phyloP scores from a whole-genome alignment of 1,140 invertebrate species.

The Xylocopa sonorina region DNA sequence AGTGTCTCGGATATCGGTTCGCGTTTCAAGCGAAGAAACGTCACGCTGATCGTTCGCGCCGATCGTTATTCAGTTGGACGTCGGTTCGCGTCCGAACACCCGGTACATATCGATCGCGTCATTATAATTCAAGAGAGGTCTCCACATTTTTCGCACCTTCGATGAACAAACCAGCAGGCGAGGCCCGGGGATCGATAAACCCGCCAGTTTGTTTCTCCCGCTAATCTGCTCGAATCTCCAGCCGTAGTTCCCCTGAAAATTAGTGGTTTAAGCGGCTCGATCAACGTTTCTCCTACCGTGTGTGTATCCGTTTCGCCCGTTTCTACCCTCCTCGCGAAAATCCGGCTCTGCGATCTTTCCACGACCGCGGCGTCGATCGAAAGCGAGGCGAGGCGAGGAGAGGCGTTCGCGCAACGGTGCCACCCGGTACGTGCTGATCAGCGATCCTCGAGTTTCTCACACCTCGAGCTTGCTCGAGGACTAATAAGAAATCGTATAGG shows the following conservation, averaged over 20 bases:
- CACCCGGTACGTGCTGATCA: slow-evolving; percentile 44
- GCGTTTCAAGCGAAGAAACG: too few species aligned
- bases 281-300: slow-evolving; percentile 24
- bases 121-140: slow-evolving; percentile 65
- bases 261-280: slow-evolving; percentile 7
- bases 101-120: slow-evolving; percentile 65
- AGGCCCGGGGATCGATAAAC: slow-evolving; percentile 41
- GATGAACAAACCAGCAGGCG: slow-evolving; percentile 46
- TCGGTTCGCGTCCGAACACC: slow-evolving; percentile 30
- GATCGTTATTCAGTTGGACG: not conserved
- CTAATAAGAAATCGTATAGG: slow-evolving; percentile 69
- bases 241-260: slow-evolving; percentile 2
- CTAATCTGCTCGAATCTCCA: slow-evolving; percentile 25
- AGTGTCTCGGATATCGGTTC: too few species aligned
- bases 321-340: too few species aligned
- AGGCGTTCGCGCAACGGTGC: too few species aligned
- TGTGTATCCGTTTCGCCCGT: too few species aligned
- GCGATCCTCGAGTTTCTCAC: slow-evolving; percentile 39
- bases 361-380: too few species aligned
- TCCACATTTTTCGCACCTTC: slow-evolving; percentile 66
- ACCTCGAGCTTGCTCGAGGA: slow-evolving; percentile 43
- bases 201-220: slow-evolving; percentile 24
- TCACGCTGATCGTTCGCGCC: too few species aligned
- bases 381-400: too few species aligned
- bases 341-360: too few species aligned